phyloP scores from a whole-genome alignment of 1,140 invertebrate genomes.

The Lethocerus indicus region DNA sequence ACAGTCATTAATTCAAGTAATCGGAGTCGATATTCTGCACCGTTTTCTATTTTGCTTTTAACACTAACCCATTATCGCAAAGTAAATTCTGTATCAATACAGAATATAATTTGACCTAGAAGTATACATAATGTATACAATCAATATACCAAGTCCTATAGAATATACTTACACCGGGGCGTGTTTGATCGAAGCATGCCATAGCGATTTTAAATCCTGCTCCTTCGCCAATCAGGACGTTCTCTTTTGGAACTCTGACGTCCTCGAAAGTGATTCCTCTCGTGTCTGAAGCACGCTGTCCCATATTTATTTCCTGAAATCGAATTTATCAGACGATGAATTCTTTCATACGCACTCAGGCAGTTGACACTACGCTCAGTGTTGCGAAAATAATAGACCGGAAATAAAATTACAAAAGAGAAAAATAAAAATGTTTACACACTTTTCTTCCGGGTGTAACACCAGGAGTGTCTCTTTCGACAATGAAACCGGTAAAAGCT shows the following conservation, averaged over 20 bases:
- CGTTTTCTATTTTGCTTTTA: no score
- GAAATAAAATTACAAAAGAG: background rate
- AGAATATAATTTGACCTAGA: no score
- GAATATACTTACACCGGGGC: conserved; percentile 59
- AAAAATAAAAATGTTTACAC: conserved; percentile 21
- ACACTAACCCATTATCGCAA: no score
- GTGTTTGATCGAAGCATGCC: conserved; percentile 86
- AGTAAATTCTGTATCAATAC: no score
- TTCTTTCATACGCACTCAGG: no score
- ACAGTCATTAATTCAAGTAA: no score
- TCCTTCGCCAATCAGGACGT: conserved; percentile 74
- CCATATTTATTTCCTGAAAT: conserved; percentile 81
- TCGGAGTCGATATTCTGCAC: no score
- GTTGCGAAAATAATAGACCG: no score
- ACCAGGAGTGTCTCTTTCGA: conserved; percentile 77
- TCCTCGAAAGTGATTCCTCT: conserved; percentile 95
- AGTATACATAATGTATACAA: no score
- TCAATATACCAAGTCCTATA: no score
- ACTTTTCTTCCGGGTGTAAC: conserved; percentile 79
- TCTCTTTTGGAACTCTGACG: conserved; percentile 86
- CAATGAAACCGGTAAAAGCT: conserved; percentile 93
- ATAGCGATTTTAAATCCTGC: conserved; percentile 93
- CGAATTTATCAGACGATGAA: conserved; percentile 17
- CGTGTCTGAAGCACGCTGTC: conserved; percentile 89
- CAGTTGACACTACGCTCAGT: no score